Evolutionary conservation across 2,113 vertebrate genomes (phyloP).

Genomic region (Paramormyrops kingsleyae): DNA sequence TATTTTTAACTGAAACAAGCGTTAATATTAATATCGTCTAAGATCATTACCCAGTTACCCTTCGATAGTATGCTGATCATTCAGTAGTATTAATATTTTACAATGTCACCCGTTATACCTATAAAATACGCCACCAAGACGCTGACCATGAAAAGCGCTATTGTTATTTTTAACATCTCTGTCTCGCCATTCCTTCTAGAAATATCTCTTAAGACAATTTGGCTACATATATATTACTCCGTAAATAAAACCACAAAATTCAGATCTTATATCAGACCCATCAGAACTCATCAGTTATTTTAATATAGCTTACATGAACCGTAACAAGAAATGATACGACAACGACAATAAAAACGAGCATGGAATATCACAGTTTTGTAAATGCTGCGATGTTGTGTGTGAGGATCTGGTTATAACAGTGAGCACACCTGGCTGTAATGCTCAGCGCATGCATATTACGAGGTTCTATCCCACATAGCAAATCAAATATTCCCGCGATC

Average conservation of each 20-base stretch:
- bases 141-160: slow-evolving; percentile 3
- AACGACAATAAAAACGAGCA: not conserved
- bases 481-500: slow-evolving; percentile 65
- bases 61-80: not conserved
- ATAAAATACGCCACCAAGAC: slow-evolving; percentile 1
- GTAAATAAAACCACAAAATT: not conserved
- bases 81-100: not conserved
- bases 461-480: slow-evolving; percentile 23
- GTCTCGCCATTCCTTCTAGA: not conserved
- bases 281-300: not conserved
- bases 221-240: not conserved
- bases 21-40: no score
- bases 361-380: not conserved
- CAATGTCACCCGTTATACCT: not conserved
- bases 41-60: not conserved
- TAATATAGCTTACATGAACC: not conserved
- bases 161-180: not conserved
- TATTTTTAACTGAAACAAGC: not conserved
- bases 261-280: not conserved
- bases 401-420: not conserved
- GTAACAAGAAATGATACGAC: not conserved
- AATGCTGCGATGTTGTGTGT: not conserved
- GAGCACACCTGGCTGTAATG: not conserved
- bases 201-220: not conserved
- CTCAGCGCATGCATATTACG: slow-evolving; percentile 37